Base-by-base conservation (phyloP, 2,888 invertebrate species). In the Tillus elongatus region DNA sequence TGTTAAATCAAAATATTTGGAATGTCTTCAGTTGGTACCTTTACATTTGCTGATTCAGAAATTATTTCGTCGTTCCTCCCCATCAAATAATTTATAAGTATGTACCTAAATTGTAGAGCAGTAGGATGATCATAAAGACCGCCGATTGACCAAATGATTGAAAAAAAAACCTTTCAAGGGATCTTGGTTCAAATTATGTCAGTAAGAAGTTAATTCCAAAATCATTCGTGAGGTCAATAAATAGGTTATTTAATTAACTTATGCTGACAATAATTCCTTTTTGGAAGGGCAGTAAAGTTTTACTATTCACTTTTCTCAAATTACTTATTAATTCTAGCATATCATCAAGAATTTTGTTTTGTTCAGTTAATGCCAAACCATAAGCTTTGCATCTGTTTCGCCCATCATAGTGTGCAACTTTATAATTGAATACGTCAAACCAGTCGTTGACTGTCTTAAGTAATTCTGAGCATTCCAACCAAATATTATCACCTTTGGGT, bases 281-380 rank as follows among this genome's bases (percentile, higher is more conserved):
- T 41, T 52, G 46, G 33, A 51, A 50, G 12, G 49, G 49, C 14
- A 47, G 30, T n/a, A 46, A 11, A 30, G 13, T 39, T 27, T 35
- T 37, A n/a, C 15, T 26, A 8, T 31, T 39, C 16, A 40, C 39
- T 30, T 39, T 39, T 35, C 43, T 35, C 29, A 47, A 35, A 35
- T 13, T 30, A 13, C 35, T 16, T n/a, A 45, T 40, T 19, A 30
- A 19, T 4, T 37, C 26, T 36, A 15, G 14, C 42, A 50, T 46
- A 12, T 42, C 27, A 11, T 42, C 38, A 15, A 52, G 29, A 35
- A 50, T 40, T 33, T 38, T 11, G 30, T 49, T 39, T 36, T 49
- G 49, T n/a, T 41, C 42, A n/a, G 39, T 28, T 24, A 46, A 33
- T 15, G 40, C 42, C 15, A 49, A 30, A 8, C 49, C 51, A 41